These are phyloP conservation scores for Synchiropus splendidus DNA, from an alignment of 2,113 vertebrate genomes.

Conservation along the genomic window DNA sequence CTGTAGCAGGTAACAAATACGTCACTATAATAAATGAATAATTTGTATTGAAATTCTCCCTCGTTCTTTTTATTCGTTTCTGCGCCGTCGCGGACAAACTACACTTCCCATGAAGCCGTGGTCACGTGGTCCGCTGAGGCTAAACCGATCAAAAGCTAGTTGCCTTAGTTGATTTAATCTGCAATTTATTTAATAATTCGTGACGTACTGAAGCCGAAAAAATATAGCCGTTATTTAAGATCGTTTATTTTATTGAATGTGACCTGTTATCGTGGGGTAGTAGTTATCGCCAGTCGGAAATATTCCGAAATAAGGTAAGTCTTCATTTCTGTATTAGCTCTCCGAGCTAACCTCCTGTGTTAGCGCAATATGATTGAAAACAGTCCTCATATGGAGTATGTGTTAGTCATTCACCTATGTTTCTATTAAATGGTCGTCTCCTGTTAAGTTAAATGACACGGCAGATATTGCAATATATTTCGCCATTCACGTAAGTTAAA, in stretches of 20 bases:
- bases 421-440: background rate
- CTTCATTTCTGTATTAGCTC: conserved; percentile 47
- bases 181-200: conserved; percentile 37
- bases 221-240: too few species aligned
- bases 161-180: conserved; percentile 54
- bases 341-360: conserved; percentile 40
- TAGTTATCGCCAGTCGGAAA: conserved; percentile 5
- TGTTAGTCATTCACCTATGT: background rate
- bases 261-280: too few species aligned
- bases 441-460: background rate
- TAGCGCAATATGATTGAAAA: conserved; percentile 37
- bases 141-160: conserved; percentile 44
- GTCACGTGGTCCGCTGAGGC: conserved; percentile 49
- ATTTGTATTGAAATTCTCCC: conserved; percentile 76
- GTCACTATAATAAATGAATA: conserved; percentile 87
- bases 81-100: conserved; percentile 16
- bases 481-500: background rate
- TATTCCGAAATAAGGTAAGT: conserved; percentile 51
- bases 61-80: background rate
- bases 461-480: too few species aligned
- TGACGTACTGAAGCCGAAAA: too few species aligned
- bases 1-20: conserved; percentile 87
- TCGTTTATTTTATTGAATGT: too few species aligned
- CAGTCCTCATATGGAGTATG: too few species aligned
- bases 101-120: conserved; percentile 46